Evolutionary conservation across 2,888 invertebrate species (phyloP).

Genomic region (Pheosia tremula): DNA sequence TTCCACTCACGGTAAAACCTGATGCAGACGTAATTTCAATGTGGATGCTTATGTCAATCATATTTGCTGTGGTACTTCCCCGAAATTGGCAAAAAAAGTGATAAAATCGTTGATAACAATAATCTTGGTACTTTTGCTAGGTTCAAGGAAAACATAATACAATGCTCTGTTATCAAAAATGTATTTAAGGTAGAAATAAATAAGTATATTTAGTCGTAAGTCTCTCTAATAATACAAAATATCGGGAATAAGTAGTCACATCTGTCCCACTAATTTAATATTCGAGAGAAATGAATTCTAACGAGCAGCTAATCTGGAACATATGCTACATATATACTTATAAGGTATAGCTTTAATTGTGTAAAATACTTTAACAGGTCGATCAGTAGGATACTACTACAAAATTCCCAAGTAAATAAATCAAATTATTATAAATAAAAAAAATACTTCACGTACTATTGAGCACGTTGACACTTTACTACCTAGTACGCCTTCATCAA

Average conservation of each 20-base stretch:
- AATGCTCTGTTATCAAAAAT: slow-evolving; percentile 21
- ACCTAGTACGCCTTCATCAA: too few relatives aligned
- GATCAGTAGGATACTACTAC: too few relatives aligned
- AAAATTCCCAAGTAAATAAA: too few relatives aligned
- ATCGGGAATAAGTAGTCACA: slow-evolving; percentile 9
- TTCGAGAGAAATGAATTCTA: background rate
- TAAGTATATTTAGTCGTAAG: slow-evolving; percentile 11
- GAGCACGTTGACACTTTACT: too few relatives aligned
- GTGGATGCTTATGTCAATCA: too few relatives aligned
- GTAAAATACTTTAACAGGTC: too few relatives aligned
- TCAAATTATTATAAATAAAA: too few relatives aligned
- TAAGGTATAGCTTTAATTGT: too few relatives aligned
- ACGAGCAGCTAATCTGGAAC: background rate
- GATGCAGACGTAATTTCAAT: background rate
- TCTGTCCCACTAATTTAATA: background rate
- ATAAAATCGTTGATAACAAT: slow-evolving; percentile 22
- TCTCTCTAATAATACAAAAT: slow-evolving; percentile 14
- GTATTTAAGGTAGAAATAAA: slow-evolving; percentile 38
- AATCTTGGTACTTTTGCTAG: slow-evolving; percentile 18
- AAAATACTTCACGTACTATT: too few relatives aligned
- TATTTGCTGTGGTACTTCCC: background rate
- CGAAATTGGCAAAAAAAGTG: slow-evolving; percentile 11
- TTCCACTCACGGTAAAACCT: background rate
- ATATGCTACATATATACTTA: too few relatives aligned
- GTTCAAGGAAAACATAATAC: slow-evolving; percentile 28